Evolutionary conservation across 2,888 invertebrate species (phyloP).

Genomic region (Trissolcus japonicus): DNA sequence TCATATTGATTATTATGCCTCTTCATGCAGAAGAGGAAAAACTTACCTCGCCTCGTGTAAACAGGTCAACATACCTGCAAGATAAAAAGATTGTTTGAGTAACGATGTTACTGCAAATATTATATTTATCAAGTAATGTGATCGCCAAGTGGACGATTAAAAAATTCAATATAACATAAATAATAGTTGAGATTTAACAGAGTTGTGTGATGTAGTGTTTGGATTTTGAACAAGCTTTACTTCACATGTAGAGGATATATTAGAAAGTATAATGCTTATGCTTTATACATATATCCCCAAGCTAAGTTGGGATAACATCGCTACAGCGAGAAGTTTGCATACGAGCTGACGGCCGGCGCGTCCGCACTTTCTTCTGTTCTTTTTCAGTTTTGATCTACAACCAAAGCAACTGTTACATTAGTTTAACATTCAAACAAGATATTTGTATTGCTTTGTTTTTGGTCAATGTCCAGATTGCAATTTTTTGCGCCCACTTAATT

Average conservation of each 20-base stretch:
- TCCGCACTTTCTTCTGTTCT: slow-evolving; percentile 35
- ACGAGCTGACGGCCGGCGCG: slow-evolving; percentile 58
- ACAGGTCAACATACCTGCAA: too few species aligned
- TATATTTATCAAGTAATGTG: too few species aligned
- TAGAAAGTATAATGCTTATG: slow-evolving; percentile 70
- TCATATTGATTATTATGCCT: slow-evolving; percentile 17
- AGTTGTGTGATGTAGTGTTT: slow-evolving; percentile 60
- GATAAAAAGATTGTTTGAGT: too few species aligned
- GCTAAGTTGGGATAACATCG: slow-evolving; percentile 54
- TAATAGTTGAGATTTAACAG: slow-evolving; percentile 51
- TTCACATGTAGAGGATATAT: slow-evolving; percentile 57
- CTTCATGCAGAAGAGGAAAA: neutral
- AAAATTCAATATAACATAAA: neutral
- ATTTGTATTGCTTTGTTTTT: slow-evolving; percentile 15
- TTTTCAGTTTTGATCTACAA: slow-evolving; percentile 43
- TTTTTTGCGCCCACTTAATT: slow-evolving; percentile 25
- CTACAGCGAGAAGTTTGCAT: slow-evolving; percentile 58
- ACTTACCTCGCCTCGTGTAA: too few species aligned
- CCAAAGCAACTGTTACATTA: slow-evolving; percentile 43
- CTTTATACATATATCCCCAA: slow-evolving; percentile 63
- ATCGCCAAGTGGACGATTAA: too few species aligned
- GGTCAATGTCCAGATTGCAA: slow-evolving; percentile 10
- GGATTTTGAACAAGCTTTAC: slow-evolving; percentile 50
- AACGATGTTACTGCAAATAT: too few species aligned
- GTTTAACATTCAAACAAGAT: slow-evolving; percentile 41